Base-by-base conservation (phyloP, 2,797 vertebrate species). In the Pagetopsis macropterus region DNA sequence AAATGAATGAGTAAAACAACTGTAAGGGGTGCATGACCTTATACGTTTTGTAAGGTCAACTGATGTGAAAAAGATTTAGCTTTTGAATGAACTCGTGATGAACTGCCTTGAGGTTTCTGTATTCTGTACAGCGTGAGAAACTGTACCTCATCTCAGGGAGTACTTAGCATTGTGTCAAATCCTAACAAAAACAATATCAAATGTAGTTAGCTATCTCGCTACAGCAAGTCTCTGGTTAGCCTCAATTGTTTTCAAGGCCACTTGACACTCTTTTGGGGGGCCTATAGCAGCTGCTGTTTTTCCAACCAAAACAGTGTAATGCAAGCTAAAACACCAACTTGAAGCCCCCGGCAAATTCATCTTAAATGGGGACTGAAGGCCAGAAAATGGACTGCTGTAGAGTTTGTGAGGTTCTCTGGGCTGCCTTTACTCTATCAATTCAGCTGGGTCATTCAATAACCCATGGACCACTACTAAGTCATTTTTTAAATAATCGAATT, bases 321-420 rank as follows among this genome's bases (percentile, higher is more conserved):
- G 76, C 66, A 54, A 43, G 71, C 70, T 78, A 75, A 79, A 79
- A 78, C 68, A 65, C 45, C 57, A 87, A 57, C 63, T 83, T 79
- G 85, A 88, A 87, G 73, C 78, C 81, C 81, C 69, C 71, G 83
- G 88, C 87, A 87, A 92, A 93, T 93, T 54, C 85, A 87, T 91
- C 74, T 80, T 79, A 84, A 84, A 89, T 80, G 76, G 71, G 31
- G 76, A 87, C 72, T 75, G 79, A 84, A 79, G 65, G 78, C 62
- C 61, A 75, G 60, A 37, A 59, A 52, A 81, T 66, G 31, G 72
- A 79, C 46, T 60, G 67, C 70, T 57, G 14, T n/a, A 50, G 50
- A 76, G 72, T 68, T 61, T 68, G 51, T 66, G 37, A 60, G 37
- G 21, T 67, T 50, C 41, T 65, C 58, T 1, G 63, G n/a, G 49